Evolutionary conservation across 2,113 vertebrate species (phyloP).

Genomic region (Struthidea cinerea): DNA sequence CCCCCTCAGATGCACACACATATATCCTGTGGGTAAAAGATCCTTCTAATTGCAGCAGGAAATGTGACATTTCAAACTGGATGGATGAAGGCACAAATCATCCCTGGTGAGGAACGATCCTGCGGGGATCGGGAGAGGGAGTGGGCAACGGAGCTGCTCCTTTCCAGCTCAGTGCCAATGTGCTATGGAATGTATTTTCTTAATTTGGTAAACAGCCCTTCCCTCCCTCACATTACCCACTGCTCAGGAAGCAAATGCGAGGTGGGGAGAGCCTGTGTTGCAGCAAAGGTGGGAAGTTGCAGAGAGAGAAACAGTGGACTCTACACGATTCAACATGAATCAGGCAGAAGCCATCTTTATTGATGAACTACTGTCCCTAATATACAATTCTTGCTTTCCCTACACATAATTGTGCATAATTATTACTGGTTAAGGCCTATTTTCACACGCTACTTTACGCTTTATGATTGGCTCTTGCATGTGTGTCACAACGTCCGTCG

Average conservation of each 20-base stretch:
- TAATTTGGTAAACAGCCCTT: conserved; percentile 1
- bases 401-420: too few relatives aligned
- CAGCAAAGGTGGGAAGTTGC: background rate
- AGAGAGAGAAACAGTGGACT: too few relatives aligned
- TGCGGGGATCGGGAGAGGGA: accelerated
- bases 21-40: background rate
- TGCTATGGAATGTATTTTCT: background rate
- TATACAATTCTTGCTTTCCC: too few relatives aligned
- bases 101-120: background rate
- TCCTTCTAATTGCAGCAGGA: background rate
- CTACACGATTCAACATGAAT: too few relatives aligned
- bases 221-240: background rate
- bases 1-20: background rate
- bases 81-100: background rate
- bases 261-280: background rate
- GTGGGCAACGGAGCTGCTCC: background rate
- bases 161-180: background rate
- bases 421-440: too few relatives aligned
- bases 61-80: conserved; percentile 33
- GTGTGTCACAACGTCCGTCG: too few relatives aligned
- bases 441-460: too few relatives aligned
- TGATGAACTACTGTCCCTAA: too few relatives aligned
- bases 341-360: too few relatives aligned
- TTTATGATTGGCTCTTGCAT: too few relatives aligned
- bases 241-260: background rate